Percentiles rank a stretch among this genome's conserved stretches.
These are phyloP conservation scores for Carassius gibelio DNA, from an alignment of 2,113 vertebrate species.

Conservation along the genomic window DNA sequence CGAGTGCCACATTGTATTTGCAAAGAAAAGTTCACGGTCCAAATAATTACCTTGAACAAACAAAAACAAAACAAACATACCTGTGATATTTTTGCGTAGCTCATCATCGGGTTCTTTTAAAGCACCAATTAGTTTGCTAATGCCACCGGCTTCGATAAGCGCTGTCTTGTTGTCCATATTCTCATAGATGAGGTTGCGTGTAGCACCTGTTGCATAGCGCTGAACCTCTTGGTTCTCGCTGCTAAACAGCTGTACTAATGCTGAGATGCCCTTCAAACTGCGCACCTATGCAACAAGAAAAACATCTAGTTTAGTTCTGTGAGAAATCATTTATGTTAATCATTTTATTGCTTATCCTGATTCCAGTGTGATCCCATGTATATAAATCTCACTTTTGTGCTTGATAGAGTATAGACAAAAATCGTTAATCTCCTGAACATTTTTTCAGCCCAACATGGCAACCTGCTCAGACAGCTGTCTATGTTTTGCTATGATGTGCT, in stretches of 20 bases:
- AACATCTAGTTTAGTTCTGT: neutral
- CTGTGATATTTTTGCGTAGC: slow-evolving; percentile 92
- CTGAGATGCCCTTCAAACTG: slow-evolving; percentile 83
- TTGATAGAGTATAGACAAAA: neutral
- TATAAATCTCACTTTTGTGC: neutral
- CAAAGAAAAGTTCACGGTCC: neutral
- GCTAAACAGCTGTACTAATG: slow-evolving; percentile 90
- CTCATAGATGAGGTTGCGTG: slow-evolving; percentile 94
- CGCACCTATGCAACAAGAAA: slow-evolving; percentile 77
- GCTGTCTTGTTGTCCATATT: slow-evolving; percentile 87
- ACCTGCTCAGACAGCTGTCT: slow-evolving; percentile 28
- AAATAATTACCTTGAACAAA: too few species aligned
- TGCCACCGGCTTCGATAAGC: slow-evolving; percentile 86
- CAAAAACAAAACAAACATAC: slow-evolving; percentile 62
- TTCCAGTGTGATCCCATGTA: neutral
- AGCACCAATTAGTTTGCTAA: slow-evolving; percentile 81
- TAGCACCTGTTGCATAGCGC: slow-evolving; percentile 89
- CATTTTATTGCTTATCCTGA: neutral
- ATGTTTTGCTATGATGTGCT: slow-evolving; percentile 35
- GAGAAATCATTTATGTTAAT: neutral
- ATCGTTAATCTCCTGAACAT: neutral
- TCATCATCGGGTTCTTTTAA: slow-evolving; percentile 85
- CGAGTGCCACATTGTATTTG: neutral
- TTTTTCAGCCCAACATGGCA: slow-evolving; percentile 24
- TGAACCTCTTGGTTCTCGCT: slow-evolving; percentile 90